phyloP scores from a whole-genome alignment of 1,140 invertebrate genomes.

The Wiebesia pumilae region DNA sequence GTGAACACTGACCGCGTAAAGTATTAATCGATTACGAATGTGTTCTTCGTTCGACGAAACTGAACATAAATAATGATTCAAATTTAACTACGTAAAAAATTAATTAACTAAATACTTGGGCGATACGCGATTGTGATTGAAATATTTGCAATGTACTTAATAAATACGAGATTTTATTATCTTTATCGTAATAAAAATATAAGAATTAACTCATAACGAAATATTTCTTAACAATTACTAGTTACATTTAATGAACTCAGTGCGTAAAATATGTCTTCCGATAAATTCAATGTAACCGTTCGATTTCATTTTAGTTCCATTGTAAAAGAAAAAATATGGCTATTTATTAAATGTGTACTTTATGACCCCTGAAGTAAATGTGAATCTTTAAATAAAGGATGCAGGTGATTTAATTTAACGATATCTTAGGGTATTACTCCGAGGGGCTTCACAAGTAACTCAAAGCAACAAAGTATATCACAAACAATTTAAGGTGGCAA shows the following conservation, averaged over 20 bases:
- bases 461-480: slow-evolving; percentile 27
- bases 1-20: no score
- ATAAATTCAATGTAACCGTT: neutral
- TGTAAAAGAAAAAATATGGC: neutral
- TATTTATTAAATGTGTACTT: neutral
- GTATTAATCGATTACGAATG: no score
- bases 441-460: slow-evolving; percentile 3
- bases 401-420: slow-evolving; percentile 3
- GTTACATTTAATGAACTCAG: neutral
- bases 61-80: no score
- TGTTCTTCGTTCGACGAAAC: no score
- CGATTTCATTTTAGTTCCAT: neutral
- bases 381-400: neutral
- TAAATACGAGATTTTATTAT: no score
- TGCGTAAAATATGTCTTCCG: neutral
- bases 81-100: no score
- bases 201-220: no score
- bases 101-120: no score
- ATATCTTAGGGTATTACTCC: slow-evolving; percentile 1
- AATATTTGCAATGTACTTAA: no score
- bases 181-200: no score
- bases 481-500: slow-evolving; percentile 13
- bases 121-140: no score
- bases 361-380: neutral
- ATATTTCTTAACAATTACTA: neutral